Percentiles rank a stretch among this genome's conserved stretches.
These are phyloP conservation scores for Choloepus hoffmanni DNA, from an alignment of 2,113 vertebrate genomes.

Conservation along the genomic window DNA sequence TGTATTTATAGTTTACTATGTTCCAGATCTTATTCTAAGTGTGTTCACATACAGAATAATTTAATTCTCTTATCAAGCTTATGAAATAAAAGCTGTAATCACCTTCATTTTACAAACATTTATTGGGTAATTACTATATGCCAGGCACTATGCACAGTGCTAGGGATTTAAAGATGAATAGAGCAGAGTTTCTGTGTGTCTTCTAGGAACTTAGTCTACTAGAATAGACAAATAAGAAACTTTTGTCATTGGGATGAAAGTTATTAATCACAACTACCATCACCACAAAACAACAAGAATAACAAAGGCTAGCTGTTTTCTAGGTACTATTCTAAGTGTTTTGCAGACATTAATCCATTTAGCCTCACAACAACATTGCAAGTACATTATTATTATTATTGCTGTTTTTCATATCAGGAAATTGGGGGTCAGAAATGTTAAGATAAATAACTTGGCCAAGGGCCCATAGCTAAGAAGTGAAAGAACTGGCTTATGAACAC, in stretches of 20 bases:
- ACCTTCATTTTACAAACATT: constrained; percentile 1
- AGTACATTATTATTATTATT: not conserved
- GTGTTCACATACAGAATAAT: not conserved
- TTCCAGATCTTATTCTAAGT: not conserved
- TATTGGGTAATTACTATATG: not conserved
- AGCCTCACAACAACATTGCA: not conserved
- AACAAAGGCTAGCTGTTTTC: not conserved
- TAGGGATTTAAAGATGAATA: constrained; percentile 15
- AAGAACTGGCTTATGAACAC: not conserved
- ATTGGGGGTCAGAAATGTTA: not conserved
- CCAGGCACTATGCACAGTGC: not conserved
- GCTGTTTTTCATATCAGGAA: constrained; percentile 22
- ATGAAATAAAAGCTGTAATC: not conserved
- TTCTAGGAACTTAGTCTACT: not conserved
- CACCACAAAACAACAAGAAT: not conserved
- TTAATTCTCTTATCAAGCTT: not conserved
- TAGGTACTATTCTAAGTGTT: not conserved
- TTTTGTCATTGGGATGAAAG: not conserved
- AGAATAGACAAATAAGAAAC: not conserved
- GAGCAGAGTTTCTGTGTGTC: not conserved
- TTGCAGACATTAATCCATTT: constrained; percentile 12
- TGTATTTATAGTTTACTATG: not conserved
- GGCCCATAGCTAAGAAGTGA: not conserved
- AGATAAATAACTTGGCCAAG: not conserved
- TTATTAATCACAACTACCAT: not conserved